Conservation (phyloP, 1,140 invertebrate species). For the Calliphora vicina region DNA sequence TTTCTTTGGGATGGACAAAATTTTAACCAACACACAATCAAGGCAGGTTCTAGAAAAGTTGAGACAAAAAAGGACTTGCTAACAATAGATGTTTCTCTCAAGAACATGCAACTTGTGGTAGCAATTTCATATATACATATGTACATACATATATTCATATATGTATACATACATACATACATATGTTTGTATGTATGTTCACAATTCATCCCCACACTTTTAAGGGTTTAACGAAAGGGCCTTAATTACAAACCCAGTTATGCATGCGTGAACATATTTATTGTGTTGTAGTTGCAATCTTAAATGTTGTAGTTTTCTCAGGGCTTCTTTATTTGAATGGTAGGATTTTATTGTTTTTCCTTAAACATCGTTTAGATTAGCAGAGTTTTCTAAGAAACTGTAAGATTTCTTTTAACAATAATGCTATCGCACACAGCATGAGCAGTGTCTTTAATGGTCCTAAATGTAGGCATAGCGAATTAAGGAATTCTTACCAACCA, state of each 20-base stretch:
- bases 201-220: background rate
- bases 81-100: background rate
- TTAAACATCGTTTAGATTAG: background rate
- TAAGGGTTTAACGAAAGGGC: background rate
- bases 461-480: background rate
- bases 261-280: background rate
- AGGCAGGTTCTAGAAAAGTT: background rate
- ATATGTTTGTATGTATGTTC: no score
- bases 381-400: background rate
- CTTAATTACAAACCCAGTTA: background rate
- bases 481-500: background rate
- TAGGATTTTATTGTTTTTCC: background rate
- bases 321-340: background rate
- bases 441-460: background rate
- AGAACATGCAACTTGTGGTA: background rate
- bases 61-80: background rate
- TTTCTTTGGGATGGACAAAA: background rate
- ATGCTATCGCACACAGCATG: background rate
- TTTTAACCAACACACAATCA: background rate
- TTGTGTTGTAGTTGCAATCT: background rate
- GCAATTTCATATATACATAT: background rate
- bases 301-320: background rate
- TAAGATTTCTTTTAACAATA: background rate
- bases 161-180: background rate
- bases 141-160: background rate